Evolutionary conservation across 2,888 invertebrate species (phyloP), one percentile per base, ranked within the genome.

Genomic region (Plagodis pulveraria): DNA sequence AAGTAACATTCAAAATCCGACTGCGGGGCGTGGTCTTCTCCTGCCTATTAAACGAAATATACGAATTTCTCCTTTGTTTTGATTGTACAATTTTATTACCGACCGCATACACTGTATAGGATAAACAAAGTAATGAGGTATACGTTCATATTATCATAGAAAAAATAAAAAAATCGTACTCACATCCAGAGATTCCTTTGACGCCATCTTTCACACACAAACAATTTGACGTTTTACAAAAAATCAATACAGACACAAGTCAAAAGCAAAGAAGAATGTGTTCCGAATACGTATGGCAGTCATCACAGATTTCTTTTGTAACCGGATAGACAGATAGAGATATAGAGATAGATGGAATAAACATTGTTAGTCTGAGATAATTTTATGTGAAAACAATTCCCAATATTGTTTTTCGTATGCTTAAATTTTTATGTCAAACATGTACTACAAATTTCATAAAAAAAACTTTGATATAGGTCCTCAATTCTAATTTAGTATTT

Each of bases 181-280:
- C 75, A 92, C 92, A 80, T 92, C 92, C 63, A 92, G 86, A 76
- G 92, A 92, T 80, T 92, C 92, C 89, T 92, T 92, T 66, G 92
- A 92, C 92, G 92, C 92, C 92, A 92, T 92, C 78, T 90, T 91
- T 88, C 89, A 86, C 85, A 84, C 84, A 88, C 86, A 89, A 88
- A 87, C 85, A 86, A 81, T 84, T 88, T 88, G 87, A 80, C 78
- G 73, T 80, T 78, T 79, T 58, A 52, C 61, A 66, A 72, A 81
- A 78, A 84, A 85, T 86, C 89, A 78, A 88, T 85, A 84, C 81
- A 83, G 10, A 22, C 22, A 22, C 2, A 22, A 22, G 22, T 22
- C 22, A 86, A 77, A 44, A n/a, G 71, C 61, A 69, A 74, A 22
- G 70, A 46, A 11, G 36, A 42, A 53, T 58, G 44, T 52, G 76